phyloP scores from a whole-genome alignment of 2,888 invertebrate species.

The Tenthredo livida region DNA sequence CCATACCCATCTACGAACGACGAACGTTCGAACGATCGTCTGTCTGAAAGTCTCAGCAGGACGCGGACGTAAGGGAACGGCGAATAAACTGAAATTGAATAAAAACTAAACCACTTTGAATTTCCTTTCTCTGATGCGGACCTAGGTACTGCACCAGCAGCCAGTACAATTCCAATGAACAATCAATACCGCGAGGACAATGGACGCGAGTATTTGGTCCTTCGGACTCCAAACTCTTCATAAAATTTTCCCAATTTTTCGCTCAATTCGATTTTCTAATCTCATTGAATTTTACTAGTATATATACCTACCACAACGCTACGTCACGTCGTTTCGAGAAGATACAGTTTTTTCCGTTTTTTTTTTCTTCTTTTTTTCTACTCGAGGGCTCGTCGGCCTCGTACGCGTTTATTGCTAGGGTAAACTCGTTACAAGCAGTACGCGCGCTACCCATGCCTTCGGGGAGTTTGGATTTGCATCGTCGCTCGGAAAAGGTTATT shows the following conservation, averaged over 20 bases:
- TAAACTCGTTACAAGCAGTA: conserved; percentile 48
- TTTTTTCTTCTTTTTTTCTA: background rate
- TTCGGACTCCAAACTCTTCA: background rate
- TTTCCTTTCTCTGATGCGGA: background rate
- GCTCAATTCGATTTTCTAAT: conserved; percentile 43
- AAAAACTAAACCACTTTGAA: conserved; percentile 46
- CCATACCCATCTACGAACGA: background rate
- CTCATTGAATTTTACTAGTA: background rate
- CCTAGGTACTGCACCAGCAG: background rate
- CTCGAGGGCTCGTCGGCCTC: conserved; percentile 38
- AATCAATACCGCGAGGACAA: conserved; percentile 35
- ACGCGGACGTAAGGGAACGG: background rate
- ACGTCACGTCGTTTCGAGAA: conserved; percentile 3
- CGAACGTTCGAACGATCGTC: conserved; percentile 18
- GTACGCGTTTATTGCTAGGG: conserved; percentile 50
- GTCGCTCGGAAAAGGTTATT: conserved; percentile 44
- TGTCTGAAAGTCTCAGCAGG: background rate
- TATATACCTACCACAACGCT: background rate
- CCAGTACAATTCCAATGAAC: conserved; percentile 23
- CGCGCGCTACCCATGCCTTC: conserved; percentile 38
- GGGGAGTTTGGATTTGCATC: conserved; percentile 51
- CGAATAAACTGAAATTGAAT: conserved; percentile 38
- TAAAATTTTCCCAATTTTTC: conserved; percentile 23
- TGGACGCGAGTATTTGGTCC: conserved; percentile 14
- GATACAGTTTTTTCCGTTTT: background rate